A percentile compares a stretch with the other conserved stretches of the same genome.
Conservation (phyloP, 2,113 vertebrate genomes). For the Pimephales promelas region DNA sequence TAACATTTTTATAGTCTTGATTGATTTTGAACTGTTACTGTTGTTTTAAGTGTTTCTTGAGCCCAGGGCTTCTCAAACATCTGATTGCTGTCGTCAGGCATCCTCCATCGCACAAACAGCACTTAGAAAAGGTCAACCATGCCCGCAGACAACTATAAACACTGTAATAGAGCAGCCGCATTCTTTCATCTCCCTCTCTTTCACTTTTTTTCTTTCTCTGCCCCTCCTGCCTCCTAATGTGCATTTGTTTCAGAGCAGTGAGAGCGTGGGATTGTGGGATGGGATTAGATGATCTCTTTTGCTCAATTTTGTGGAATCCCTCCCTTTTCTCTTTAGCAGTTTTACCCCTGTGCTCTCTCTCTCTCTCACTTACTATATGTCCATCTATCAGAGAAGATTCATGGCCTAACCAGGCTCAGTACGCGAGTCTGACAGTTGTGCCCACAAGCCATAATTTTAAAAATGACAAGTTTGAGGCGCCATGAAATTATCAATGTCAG, state of each 20-base stretch:
- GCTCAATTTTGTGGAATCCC: background rate
- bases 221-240: background rate
- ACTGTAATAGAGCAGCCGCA: constrained; percentile 28
- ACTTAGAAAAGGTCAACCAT: constrained; percentile 35
- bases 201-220: background rate
- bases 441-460: constrained; percentile 73
- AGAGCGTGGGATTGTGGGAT: constrained; percentile 33
- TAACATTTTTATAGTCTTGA: background rate
- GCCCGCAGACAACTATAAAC: constrained; percentile 14
- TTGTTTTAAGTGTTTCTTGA: constrained; percentile 22
- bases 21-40: background rate
- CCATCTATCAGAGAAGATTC: constrained; percentile 36
- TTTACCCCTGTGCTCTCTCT: background rate
- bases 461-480: constrained; percentile 74
- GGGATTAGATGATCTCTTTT: constrained; percentile 24
- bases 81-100: background rate
- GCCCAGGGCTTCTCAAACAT: background rate
- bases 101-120: constrained; percentile 19
- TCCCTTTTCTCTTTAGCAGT: constrained; percentile 5
- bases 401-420: constrained; percentile 57
- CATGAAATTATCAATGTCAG: constrained; percentile 81
- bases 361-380: constrained; percentile 7
- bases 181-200: constrained; percentile 23
- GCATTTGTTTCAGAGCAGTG: constrained; percentile 15
- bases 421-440: constrained; percentile 77